Conservation (phyloP, 1,140 invertebrate species). For the Trinorchestia longiramus region DNA sequence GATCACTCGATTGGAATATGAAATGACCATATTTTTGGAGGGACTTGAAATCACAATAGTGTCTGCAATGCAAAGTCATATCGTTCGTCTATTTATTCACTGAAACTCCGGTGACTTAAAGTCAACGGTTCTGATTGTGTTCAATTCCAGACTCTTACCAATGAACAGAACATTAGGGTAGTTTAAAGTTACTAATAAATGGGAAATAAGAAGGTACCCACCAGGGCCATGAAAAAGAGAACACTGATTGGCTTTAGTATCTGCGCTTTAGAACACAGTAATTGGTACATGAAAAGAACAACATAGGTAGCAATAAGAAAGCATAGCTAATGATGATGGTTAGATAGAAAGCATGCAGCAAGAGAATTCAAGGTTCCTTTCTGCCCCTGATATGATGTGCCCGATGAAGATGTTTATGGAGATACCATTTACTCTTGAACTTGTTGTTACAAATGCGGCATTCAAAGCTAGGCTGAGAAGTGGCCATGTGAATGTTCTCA, state of each 20-base stretch:
- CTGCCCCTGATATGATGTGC: slow-evolving; percentile 66
- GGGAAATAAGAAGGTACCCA: background rate
- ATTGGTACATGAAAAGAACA: background rate
- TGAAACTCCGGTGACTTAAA: background rate
- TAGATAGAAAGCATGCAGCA: slow-evolving; percentile 28
- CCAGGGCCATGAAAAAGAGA: background rate
- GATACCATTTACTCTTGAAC: slow-evolving; percentile 67
- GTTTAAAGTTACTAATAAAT: background rate
- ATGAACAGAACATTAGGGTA: background rate
- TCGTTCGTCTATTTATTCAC: background rate
- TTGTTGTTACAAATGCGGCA: slow-evolving; percentile 67
- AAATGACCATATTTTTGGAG: background rate
- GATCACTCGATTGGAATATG: too few relatives aligned
- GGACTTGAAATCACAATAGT: background rate
- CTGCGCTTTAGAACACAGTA: background rate
- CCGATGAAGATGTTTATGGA: slow-evolving; percentile 67
- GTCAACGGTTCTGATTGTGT: background rate
- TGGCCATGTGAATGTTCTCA: slow-evolving; percentile 67
- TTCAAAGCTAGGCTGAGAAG: slow-evolving; percentile 66
- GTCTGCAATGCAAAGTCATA: background rate
- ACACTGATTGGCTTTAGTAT: background rate
- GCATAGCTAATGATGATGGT: slow-evolving; percentile 15
- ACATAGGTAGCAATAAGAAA: slow-evolving; percentile 10
- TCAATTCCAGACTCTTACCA: background rate
- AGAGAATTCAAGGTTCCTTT: slow-evolving; percentile 61